Evolutionary conservation across 2,888 invertebrate species (phyloP).

Genomic region (Drosophila macrospina): DNA sequence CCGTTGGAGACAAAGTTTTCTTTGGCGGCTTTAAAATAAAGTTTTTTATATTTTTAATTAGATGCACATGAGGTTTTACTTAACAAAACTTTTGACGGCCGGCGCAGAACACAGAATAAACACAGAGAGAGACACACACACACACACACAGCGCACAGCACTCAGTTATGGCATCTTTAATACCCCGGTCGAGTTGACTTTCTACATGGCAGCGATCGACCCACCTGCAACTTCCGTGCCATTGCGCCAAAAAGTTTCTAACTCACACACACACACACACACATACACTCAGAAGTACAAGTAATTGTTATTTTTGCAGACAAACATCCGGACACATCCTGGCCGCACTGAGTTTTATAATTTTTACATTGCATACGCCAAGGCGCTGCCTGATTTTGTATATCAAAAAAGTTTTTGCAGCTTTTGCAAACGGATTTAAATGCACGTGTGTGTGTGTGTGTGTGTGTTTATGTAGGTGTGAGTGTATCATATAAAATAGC

Average conservation of each 20-base stretch:
- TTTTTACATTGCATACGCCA: slow-evolving; percentile 62
- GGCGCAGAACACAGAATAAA: slow-evolving; percentile 20
- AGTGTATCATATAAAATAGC: slow-evolving; percentile 29
- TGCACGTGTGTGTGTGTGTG: slow-evolving; percentile 5
- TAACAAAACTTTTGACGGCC: slow-evolving; percentile 73
- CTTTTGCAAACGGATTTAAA: slow-evolving; percentile 43
- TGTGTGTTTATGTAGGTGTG: not conserved
- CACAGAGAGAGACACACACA: not conserved
- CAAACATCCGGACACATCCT: slow-evolving; percentile 67
- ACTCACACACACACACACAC: slow-evolving; percentile 28
- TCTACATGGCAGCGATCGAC: slow-evolving; percentile 43
- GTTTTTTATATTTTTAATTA: slow-evolving; percentile 81
- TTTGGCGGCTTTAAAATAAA: slow-evolving; percentile 79
- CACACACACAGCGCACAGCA: slow-evolving; percentile 27
- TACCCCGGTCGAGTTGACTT: slow-evolving; percentile 51
- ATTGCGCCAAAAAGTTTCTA: slow-evolving; percentile 74
- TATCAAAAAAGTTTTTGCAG: slow-evolving; percentile 64
- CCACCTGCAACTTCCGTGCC: slow-evolving; percentile 63
- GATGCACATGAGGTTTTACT: slow-evolving; percentile 81
- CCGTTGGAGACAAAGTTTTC: slow-evolving; percentile 77
- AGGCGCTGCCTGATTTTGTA: slow-evolving; percentile 58
- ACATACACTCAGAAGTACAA: slow-evolving; percentile 34
- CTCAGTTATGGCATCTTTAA: slow-evolving; percentile 77
- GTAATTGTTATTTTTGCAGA: slow-evolving; percentile 66
- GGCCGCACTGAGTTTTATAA: slow-evolving; percentile 54